Evolutionary conservation across 2,797 vertebrate species (phyloP), one percentile per base, ranked within the genome.

Genomic region (Mus caroli): DNA sequence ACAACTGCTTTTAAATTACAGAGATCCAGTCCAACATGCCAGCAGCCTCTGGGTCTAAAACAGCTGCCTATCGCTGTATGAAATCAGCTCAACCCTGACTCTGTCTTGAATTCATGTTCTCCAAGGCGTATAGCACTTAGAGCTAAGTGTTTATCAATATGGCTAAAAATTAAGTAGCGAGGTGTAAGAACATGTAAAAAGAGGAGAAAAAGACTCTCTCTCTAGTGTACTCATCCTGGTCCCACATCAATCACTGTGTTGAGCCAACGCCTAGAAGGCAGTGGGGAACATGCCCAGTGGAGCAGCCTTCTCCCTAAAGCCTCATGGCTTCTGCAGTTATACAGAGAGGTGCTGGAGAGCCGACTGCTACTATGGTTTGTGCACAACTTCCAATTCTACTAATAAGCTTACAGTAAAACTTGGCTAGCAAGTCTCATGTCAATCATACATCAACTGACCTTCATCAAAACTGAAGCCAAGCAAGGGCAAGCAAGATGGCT

Each of bases 291-390:
- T 50, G 43, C 14, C 19, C 19, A 22, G 19, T 19, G 24, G 40
- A 12, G 19, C 40, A 0, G 6, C 31, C 4, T 73, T 73, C 71
- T 31, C 78, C n/a, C 71, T 7, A 0, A 4, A 3, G 62, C 86
- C 58, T 5, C 20, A 28, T 0, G 2, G 0, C 7, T 71, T 80
- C 43, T 0, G 0, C 0, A n/a, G 56, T 19, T 3, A 13, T 9
- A 52, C 37, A 0, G 17, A 60, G 69, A 62, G 46, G 31, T 1
- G 8, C 50, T 19, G 0, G 50, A 37, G 10, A 12, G 20, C 46
- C 15, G 8, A 0, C 1, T 0, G 10, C 5, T 22, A 1, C 76
- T 14, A 0, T 19, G 28, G 0, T 0, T 4, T 0, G 1, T 1
- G 31, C 0, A 71, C 64, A 24, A 0, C 58, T 31, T 52, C 20